A percentile compares a stretch with the other conserved stretches of the same genome.
Evolutionary conservation across 2,797 vertebrate species (phyloP).

Genomic region (Clarias pachynema): DNA sequence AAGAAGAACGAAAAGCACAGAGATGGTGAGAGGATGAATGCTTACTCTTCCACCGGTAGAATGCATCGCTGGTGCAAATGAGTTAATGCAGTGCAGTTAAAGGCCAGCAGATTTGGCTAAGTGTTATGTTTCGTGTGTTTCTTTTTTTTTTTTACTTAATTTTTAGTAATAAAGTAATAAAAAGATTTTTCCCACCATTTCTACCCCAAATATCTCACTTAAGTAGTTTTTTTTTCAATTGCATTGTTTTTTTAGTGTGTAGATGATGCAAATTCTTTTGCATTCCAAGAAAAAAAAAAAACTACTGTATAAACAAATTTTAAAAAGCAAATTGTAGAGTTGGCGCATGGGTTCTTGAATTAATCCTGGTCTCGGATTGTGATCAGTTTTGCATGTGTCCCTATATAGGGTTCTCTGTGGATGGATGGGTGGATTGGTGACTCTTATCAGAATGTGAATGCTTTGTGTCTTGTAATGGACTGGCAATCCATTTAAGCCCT

Average conservation of each 20-base stretch:
- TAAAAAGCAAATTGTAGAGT: neutral
- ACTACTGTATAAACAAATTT: neutral
- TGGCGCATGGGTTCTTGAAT: neutral
- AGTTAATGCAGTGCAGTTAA: neutral
- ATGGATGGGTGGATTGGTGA: neutral
- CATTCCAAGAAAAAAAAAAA: neutral
- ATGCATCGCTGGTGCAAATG: neutral
- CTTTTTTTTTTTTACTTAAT: neutral
- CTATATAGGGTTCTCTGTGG: no score
- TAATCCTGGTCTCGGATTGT: neutral
- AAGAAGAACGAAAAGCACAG: slow-evolving; percentile 58
- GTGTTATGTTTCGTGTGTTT: no score
- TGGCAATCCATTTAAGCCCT: no score
- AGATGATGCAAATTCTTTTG: no score
- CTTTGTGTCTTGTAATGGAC: neutral
- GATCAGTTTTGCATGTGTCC: neutral
- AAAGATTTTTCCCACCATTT: neutral
- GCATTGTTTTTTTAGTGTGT: neutral
- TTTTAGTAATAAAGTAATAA: neutral
- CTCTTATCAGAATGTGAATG: neutral
- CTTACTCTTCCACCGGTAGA: neutral
- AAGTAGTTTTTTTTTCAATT: neutral
- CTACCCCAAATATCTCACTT: neutral
- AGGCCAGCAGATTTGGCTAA: neutral
- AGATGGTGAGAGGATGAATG: neutral